Base-by-base conservation (phyloP, 2,888 invertebrate genomes). In the Phrixothrix hirtus region DNA sequence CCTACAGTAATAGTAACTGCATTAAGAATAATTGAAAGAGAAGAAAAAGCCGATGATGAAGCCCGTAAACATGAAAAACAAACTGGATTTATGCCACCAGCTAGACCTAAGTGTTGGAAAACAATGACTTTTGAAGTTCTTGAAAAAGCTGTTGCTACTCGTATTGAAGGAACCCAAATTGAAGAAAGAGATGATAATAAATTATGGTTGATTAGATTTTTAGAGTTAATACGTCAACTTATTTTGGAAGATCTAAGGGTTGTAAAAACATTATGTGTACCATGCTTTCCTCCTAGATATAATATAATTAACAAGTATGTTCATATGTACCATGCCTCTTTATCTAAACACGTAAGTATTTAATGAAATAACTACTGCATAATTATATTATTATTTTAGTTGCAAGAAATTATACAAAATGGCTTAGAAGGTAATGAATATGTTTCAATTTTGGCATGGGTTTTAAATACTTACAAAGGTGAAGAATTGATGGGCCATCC, bases 341-440 rank as follows among this genome's bases (percentile, higher is more conserved):
- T 99, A 48, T 90, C 91, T 0, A 80, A 82, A 55, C 88, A 90
- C 79, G 87, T 87, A 75, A 81, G 83, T 81, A 9, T 32, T 38
- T 26, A 35, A 44, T 30, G n/a, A n/a, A n/a, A n/a, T n/a, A n/a
- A n/a, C n/a, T n/a, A n/a, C n/a, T n/a, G n/a, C n/a, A n/a, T n/a
- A n/a, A n/a, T n/a, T n/a, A n/a, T n/a, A n/a, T n/a, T n/a, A n/a
- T n/a, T 42, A 32, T 48, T 70, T 68, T 63, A 86, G 89, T 77
- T 97, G 10, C 87, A 92, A 76, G 94, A 94, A 67, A 83, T 95
- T 34, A 91, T 95, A n/a, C 82, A 84, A 26, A 87, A 83, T 63
- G 93, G 93, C 0, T 76, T 98, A 43, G 92, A 97, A 78, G 97
- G 96, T 29, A 97, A 97, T 73, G 99, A 99, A 75, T 93, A 94